Evolutionary conservation across 92 coral and sea anemone species (phyloP), one percentile per base, ranked within the genome.

Genomic region (Virgularia gustaviana): DNA sequence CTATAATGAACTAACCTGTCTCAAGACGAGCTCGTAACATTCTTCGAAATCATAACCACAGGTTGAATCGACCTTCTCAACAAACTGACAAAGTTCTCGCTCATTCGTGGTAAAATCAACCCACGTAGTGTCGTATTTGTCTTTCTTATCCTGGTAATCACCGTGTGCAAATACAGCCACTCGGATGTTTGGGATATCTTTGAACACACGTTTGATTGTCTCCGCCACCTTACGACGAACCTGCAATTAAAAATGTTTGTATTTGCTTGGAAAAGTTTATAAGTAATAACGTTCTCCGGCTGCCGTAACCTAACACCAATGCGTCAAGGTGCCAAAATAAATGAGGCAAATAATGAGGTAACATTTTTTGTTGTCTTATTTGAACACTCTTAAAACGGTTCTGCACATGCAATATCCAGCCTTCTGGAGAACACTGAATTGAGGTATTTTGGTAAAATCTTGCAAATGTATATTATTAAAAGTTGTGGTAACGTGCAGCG

Each of bases 131-230:
- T 90, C 97, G 53, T 90, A 90, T 0, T 90, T 88, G 25, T 38
- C 32, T 1, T 24, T 71, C 42, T 90, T 88, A 71, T 90, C 97
- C 28, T 90, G 87, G 52, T 90, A 90, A 63, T 90, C 97, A 1
- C 97, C 97, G 56, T 90, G 97, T 2, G 97, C 97, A 78, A 90
- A 90, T 20, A 90, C 85, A 6, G 97, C 88, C 9, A 90, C 89
- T 65, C 95, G 83, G 18, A 90, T 87, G 9, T 92, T 92, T 9
- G 89, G 94, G 25, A 90, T 83, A 71, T 90, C 97, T 6, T 79
- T 57, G 8, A 80, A 70, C 13, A 90, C 83, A 12, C 97, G 95
- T 47, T 72, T 83, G 6, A 83, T 90, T 36, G 95, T 90, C 63
- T 90, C 60, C 71, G 83, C 95, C 3, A 90, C 85, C 13, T 87